Evolutionary conservation across 2,888 invertebrate genomes (phyloP), one percentile per base, ranked within the genome.

Genomic region (Chalcosyrphus nemorum): DNA sequence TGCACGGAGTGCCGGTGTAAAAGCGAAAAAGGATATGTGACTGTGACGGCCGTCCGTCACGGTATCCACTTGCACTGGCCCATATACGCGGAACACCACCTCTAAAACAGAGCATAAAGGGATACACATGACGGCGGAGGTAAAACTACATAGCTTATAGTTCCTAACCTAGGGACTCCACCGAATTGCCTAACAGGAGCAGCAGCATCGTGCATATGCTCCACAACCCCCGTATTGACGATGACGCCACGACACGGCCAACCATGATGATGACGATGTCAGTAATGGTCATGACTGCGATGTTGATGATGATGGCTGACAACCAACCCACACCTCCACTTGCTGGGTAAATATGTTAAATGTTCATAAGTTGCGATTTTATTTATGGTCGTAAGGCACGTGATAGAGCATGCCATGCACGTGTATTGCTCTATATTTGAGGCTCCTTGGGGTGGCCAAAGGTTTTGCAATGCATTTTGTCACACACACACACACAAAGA

Each of bases 331-430:
- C 68, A 27, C 32, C 71, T 66, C 57, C 47, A 57, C 24, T 41
- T 50, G 47, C 24, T 71, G 63, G 59, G 66, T 86, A 87, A 87
- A 87, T 88, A 88, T 87, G 87, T 88, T 88, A 87, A 88, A 88
- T 87, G 87, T 85, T 87, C 87, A 87, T 88, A 88, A 88, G 86
- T 88, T 88, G 87, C 86, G 86, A 86, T 86, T 87, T 88, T 87
- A 88, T 88, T 89, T 87, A 88, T 88, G 87, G 86, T 76, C 68
- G 72, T 78, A 84, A 86, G 84, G 86, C 88, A 88, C 88, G 88
- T 88, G 88, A 89, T 87, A 78, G 86, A 57, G 86, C 87, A 56
- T 70, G 61, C 65, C 19, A 24, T 61, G 68, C 66, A 81, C 80
- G 74, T 81, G 66, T 47, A 68, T 5, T 21, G 21, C 17, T 50